Conservation (phyloP, 2,888 invertebrate species). For the Mythimna albipuncta region DNA sequence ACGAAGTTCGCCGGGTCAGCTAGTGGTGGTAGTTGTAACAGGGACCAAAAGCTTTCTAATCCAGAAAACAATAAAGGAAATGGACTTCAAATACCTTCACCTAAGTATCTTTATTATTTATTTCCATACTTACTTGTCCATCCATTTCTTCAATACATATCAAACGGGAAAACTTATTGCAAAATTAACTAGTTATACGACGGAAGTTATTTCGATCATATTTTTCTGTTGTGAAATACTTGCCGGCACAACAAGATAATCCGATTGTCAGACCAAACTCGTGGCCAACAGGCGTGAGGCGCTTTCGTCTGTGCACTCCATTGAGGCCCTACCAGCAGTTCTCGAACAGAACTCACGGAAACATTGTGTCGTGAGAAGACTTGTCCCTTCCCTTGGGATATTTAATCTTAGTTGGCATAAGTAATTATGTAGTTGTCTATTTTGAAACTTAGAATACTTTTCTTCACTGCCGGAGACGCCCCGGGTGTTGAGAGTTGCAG, state of each 20-base stretch:
- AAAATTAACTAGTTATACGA: constrained; percentile 43
- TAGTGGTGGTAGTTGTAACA: no score
- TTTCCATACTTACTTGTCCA: not conserved
- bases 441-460: no score
- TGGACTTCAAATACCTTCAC: no score
- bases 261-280: constrained; percentile 85
- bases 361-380: not conserved
- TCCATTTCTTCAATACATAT: not conserved
- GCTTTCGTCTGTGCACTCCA: constrained; percentile 79
- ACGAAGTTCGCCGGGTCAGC: no score
- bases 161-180: constrained; percentile 13
- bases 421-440: no score
- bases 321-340: constrained; percentile 55
- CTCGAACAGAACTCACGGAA: constrained; percentile 48
- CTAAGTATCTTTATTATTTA: not conserved
- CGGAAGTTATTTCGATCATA: constrained; percentile 54
- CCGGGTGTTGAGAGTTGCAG: no score
- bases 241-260: constrained; percentile 82
- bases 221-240: constrained; percentile 68
- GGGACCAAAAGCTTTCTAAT: no score
- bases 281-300: constrained; percentile 82
- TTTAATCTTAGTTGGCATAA: no score
- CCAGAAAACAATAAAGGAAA: not conserved
- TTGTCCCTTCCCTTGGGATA: no score
- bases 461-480: no score